Percentiles rank a stretch among this genome's conserved stretches.
Conservation (phyloP, 1,140 invertebrate genomes). For the Bicyclus anynana region DNA sequence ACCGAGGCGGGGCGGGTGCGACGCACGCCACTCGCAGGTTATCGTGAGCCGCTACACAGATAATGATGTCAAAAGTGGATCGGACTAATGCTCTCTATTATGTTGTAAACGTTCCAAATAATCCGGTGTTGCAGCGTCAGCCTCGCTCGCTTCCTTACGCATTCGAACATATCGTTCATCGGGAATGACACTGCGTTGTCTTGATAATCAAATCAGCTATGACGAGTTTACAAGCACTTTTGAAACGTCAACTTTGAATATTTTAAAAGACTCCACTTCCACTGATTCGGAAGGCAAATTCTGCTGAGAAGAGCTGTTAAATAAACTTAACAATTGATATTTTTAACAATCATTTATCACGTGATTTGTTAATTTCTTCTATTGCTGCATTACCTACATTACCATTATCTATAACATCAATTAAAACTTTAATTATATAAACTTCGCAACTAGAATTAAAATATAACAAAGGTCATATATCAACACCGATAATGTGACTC, state of each 20-base stretch:
- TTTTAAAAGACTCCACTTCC: too few relatives aligned
- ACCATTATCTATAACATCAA: background rate
- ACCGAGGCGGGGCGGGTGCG: conserved; percentile 56
- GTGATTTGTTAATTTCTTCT: background rate
- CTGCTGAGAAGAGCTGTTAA: too few relatives aligned
- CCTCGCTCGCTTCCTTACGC: conserved; percentile 32
- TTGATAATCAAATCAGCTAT: conserved; percentile 40
- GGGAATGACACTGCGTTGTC: conserved; percentile 28
- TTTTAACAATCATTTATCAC: background rate
- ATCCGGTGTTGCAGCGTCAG: conserved; percentile 34
- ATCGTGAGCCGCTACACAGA: conserved; percentile 70
- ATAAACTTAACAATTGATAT: too few relatives aligned
- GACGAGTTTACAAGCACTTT: too few relatives aligned
- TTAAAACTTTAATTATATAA: background rate
- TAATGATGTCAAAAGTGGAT: conserved; percentile 77
- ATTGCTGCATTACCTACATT: background rate
- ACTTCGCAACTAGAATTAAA: background rate
- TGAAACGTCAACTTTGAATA: too few relatives aligned
- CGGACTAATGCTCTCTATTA: conserved; percentile 74
- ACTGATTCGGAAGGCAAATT: too few relatives aligned
- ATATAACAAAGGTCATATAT: background rate
- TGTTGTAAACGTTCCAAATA: conserved; percentile 66
- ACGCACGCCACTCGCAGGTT: conserved; percentile 60
- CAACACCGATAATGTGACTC: conserved; percentile 7
- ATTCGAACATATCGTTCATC: conserved; percentile 15